Evolutionary conservation across 2,113 vertebrate species (phyloP).

Genomic region (Brienomyrus brachyistius): DNA sequence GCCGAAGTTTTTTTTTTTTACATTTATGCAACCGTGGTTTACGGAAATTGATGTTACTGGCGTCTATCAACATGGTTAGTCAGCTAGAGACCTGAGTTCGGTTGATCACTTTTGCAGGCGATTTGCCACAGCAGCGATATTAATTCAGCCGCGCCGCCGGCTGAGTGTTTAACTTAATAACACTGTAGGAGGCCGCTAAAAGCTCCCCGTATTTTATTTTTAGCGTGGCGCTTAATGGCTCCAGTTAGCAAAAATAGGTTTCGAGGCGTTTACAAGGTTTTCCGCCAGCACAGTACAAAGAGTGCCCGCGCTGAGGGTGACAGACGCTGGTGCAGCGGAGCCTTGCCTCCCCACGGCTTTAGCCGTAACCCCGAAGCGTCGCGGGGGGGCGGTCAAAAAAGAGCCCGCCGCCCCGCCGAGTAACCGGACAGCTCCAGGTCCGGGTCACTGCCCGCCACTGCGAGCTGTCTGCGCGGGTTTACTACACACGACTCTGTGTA

Average conservation of each 20-base stretch:
- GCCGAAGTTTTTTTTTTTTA: background rate
- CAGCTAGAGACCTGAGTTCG: background rate
- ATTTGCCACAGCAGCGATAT: background rate
- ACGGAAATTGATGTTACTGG: background rate
- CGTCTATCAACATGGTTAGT: background rate
- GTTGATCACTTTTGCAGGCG: background rate
- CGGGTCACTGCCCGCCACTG: background rate
- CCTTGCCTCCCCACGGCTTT: background rate
- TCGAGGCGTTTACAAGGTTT: background rate
- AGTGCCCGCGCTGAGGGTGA: background rate
- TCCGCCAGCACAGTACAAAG: background rate
- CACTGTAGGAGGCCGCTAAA: background rate
- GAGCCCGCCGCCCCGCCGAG: background rate
- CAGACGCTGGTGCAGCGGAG: background rate
- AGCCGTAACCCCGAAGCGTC: background rate
- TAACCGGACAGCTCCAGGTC: background rate
- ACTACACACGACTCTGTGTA: background rate
- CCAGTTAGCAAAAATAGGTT: background rate
- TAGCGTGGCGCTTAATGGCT: background rate
- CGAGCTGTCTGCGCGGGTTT: background rate
- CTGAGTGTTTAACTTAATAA: background rate
- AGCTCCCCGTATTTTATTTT: background rate
- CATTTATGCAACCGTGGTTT: background rate
- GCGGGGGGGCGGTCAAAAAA: background rate
- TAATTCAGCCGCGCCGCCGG: background rate